Conservation (phyloP, 2,888 invertebrate species). For the Steinernema hermaphroditum region DNA sequence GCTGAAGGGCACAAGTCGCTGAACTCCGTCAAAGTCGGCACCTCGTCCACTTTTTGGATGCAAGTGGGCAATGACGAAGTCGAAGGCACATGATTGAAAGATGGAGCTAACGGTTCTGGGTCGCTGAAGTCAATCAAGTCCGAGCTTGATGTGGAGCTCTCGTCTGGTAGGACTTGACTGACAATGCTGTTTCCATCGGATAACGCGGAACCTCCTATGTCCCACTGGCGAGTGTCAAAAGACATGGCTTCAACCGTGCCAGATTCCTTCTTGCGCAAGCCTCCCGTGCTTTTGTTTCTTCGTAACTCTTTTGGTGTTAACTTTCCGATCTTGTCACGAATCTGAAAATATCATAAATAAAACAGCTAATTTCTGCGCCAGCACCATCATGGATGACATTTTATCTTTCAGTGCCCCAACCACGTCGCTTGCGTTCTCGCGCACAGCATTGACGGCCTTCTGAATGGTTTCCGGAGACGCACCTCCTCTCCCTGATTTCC, state of each 20-base stretch:
- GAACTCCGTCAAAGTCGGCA: too few relatives aligned
- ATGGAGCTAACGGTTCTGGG: slow-evolving; percentile 6
- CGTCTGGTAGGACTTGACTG: not conserved
- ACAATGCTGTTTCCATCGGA: not conserved
- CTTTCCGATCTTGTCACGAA: slow-evolving; percentile 41
- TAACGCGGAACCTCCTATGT: not conserved
- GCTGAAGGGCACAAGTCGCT: too few relatives aligned
- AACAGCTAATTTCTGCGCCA: not conserved
- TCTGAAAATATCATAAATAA: slow-evolving; percentile 33
- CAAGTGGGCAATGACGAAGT: too few relatives aligned
- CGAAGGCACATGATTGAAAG: too few relatives aligned
- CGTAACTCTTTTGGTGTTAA: slow-evolving; percentile 44
- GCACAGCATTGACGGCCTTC: slow-evolving; percentile 19
- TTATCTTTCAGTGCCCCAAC: slow-evolving; percentile 46
- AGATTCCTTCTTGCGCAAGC: slow-evolving; percentile 28
- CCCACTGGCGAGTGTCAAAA: slow-evolving; percentile 33
- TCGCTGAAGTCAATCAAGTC: slow-evolving; percentile 43
- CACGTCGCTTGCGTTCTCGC: slow-evolving; percentile 46
- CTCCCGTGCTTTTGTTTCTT: slow-evolving; percentile 31
- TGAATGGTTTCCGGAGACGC: slow-evolving; percentile 19
- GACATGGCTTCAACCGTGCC: slow-evolving; percentile 34
- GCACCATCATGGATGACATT: slow-evolving; percentile 46
- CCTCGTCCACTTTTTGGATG: too few relatives aligned
- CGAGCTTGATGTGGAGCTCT: not conserved
- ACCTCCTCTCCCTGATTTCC: slow-evolving; percentile 36